A percentile compares a stretch with the other conserved stretches of the same genome.
phyloP scores from a whole-genome alignment of 1,140 invertebrate genomes.

The Rhopalosiphum maidis region DNA sequence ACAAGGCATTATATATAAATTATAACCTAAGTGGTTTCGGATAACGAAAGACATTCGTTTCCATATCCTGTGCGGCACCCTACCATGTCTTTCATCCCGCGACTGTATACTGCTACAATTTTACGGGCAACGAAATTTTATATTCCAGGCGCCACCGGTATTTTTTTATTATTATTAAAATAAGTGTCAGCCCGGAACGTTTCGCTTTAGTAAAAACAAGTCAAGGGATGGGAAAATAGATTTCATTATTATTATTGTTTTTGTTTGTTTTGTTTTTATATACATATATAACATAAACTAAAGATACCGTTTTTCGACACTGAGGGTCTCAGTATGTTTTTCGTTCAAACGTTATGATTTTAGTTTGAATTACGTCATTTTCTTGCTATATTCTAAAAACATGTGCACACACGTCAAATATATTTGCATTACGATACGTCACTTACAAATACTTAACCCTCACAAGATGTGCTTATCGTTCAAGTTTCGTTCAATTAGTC shows the following conservation, averaged over 20 bases:
- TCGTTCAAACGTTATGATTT: neutral
- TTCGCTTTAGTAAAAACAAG: neutral
- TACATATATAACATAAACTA: neutral
- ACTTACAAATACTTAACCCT: neutral
- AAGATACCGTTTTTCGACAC: neutral
- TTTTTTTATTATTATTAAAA: constrained; percentile 49
- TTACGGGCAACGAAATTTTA: constrained; percentile 42
- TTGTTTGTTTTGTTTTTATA: neutral
- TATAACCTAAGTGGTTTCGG: constrained; percentile 56
- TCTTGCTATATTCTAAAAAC: neutral
- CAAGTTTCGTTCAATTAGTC: constrained; percentile 15
- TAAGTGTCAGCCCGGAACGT: constrained; percentile 37
- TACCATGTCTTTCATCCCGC: neutral
- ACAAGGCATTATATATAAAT: constrained; percentile 52
- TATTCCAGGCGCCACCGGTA: constrained; percentile 50
- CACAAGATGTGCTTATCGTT: neutral
- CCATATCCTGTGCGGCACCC: neutral
- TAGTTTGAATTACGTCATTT: neutral
- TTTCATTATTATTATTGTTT: neutral
- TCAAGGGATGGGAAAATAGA: neutral
- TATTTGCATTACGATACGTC: neutral
- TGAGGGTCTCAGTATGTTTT: neutral
- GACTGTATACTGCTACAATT: neutral
- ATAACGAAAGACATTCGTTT: constrained; percentile 55
- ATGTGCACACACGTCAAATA: neutral